These are phyloP conservation scores for Drosophila sp. DNA, from an alignment of 1,140 invertebrate genomes.

Conservation along the genomic window DNA sequence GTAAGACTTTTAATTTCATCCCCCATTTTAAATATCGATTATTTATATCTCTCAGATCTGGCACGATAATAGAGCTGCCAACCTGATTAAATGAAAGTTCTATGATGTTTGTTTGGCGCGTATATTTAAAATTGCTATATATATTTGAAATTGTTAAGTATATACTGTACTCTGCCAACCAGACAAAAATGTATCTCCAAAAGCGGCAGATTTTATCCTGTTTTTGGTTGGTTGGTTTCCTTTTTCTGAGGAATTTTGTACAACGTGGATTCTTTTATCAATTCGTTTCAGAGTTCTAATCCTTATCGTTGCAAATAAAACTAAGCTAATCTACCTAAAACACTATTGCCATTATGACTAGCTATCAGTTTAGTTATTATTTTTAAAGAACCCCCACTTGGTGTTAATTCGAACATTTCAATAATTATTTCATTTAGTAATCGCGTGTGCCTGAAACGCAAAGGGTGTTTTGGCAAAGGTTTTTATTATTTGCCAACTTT, in stretches of 20 bases:
- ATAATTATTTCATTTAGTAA: constrained; percentile 39
- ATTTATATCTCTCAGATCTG: too few species aligned
- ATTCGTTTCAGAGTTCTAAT: constrained; percentile 40
- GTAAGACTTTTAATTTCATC: too few species aligned
- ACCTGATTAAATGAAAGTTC: not conserved
- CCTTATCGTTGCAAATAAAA: constrained; percentile 57
- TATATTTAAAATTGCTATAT: not conserved
- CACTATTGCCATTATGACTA: constrained; percentile 33
- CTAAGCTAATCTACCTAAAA: constrained; percentile 58
- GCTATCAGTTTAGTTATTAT: constrained; percentile 47
- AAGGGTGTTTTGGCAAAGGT: constrained; percentile 33
- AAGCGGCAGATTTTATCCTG: not conserved
- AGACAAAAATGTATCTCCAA: too few species aligned
- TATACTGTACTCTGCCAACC: too few species aligned
- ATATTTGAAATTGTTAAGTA: too few species aligned
- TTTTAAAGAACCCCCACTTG: constrained; percentile 63
- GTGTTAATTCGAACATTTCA: constrained; percentile 10
- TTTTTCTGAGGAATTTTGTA: not conserved
- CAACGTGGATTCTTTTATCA: not conserved
- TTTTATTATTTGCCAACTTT: not conserved
- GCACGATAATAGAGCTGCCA: not conserved
- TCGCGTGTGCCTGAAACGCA: constrained; percentile 19
- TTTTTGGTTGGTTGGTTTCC: not conserved
- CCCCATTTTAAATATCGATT: too few species aligned
- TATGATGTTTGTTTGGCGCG: not conserved